Base-by-base conservation (phyloP, 2,113 vertebrate genomes). In the Panthera tigris region DNA sequence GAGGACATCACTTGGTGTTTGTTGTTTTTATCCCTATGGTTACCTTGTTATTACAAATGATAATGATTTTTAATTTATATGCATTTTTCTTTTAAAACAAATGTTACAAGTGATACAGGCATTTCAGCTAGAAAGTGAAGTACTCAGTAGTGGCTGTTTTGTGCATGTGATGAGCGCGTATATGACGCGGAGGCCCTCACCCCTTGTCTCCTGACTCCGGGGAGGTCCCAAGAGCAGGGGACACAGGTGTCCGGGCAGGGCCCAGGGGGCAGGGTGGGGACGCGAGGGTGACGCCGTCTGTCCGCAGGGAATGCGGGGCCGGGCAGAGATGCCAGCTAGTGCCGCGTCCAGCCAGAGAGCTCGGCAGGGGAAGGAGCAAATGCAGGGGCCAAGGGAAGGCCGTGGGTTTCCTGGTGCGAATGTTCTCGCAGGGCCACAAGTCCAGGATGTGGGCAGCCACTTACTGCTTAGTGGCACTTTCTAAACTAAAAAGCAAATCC, bases 121-220 rank as follows among this genome's bases (percentile, higher is more conserved):
- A 39, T 55, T 4, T 41, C 16, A 4, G 5, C 88, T 27, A 14
- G 63, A 45, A 63, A 36, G n/a, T 14, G 16, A 61, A 55, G 50
- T 16, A 2, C 19, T 23, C 36, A 14, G 14, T 31, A 13, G 15
- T 9, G n/a, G 18, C 65, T 1, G 31, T 13, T 36, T 41, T 45
- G 18, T 8, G 29, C 76, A 0, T 6, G 3, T 3, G 5, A 8
- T 1, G 12, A 18, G n/a, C 52, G 41, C 18, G 3, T 10, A 1
- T 4, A 14, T 2, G 39, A 15, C 0, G 0, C 19, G 31, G 80
- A 7, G 61, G 9, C 71, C 7, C 0, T 31, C 36, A 4, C 48
- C 16, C 11, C 1, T 1, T 1, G 33, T n/a, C 9, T 15, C 21
- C 1, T 0, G 16, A 6, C 13, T 7, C 25, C 1, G 3, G 45